Base-by-base conservation (phyloP, 2,888 invertebrate genomes). In the Parochlus steinenii region DNA sequence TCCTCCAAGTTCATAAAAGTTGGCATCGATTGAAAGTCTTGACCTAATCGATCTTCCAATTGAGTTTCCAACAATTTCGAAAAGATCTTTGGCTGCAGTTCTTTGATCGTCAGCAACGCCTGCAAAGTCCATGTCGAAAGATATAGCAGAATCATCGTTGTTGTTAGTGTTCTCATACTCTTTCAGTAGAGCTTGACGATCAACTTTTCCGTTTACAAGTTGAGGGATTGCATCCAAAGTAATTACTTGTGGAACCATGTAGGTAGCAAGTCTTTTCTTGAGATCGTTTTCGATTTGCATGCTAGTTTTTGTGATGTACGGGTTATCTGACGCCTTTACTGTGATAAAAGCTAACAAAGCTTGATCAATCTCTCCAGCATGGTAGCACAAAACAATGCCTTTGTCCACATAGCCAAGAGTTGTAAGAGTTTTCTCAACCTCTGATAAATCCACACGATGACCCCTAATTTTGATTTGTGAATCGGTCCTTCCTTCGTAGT, bases 381-480 rank as follows among this genome's bases (percentile, higher is more conserved):
- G 76, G 50, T 85, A 79, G 52, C 83, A 83, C 2, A 87, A 63
- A 1, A 85, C 81, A 1, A 79, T 72, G 5, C 69, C 73, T 55
- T 82, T 82, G 10, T 82, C 76, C 3, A 86, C 68, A 3, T 68
- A 69, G 0, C 67, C 61, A 1, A 78, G 56, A 4, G 64, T 61
- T 18, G 63, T 58, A 0, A 85, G 67, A 5, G 74, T 75, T 40
- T 71, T 71, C 48, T 89, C 86, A 2, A 90, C 75, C 61, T 90
- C 89, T 3, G 73, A 67, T 31, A 87, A 61, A 50, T 89, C 86
- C 0, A 90, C 82, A 7, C 87, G 63, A 49, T 89, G 82, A 0
- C 90, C 90, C 27, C 86, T 64, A 35, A 86, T 74, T 64, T 86
- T 90, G 23, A 78, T 67, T 54, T 87, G 87, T 0, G 83, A 79